A percentile compares a stretch with the other conserved stretches of the same genome.
Evolutionary conservation across 1,140 invertebrate species (phyloP).

Genomic region (Phocides pigmalion): DNA sequence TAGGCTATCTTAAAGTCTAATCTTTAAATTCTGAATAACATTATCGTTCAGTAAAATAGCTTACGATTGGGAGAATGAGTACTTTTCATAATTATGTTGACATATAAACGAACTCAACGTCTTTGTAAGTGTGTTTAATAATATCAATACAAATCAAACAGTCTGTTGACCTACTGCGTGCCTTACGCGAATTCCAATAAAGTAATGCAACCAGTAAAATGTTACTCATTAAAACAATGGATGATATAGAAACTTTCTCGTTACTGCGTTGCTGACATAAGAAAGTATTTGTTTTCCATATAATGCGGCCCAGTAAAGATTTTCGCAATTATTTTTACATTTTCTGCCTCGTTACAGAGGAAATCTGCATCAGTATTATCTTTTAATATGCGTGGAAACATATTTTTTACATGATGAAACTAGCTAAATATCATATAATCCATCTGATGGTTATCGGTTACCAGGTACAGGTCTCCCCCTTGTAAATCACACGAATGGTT

Average conservation of each 20-base stretch:
- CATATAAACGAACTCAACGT: no score
- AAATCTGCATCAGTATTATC: background rate
- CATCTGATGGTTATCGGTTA: no score
- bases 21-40: no score
- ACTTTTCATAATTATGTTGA: no score
- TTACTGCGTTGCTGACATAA: slow-evolving; percentile 11
- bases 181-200: slow-evolving; percentile 50
- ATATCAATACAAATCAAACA: background rate
- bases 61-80: no score
- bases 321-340: background rate
- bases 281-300: slow-evolving; percentile 4
- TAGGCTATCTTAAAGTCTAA: no score
- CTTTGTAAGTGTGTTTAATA: background rate
- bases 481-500: no score
- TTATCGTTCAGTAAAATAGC: no score
- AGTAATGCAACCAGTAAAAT: slow-evolving; percentile 44
- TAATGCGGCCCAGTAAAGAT: background rate
- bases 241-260: slow-evolving; percentile 1
- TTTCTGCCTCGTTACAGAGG: background rate
- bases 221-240: slow-evolving; percentile 45
- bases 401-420: no score
- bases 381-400: background rate
- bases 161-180: background rate
- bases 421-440: no score
- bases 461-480: no score